Evolutionary conservation across 1,140 invertebrate species (phyloP).

Genomic region (Listronotus bonariensis): DNA sequence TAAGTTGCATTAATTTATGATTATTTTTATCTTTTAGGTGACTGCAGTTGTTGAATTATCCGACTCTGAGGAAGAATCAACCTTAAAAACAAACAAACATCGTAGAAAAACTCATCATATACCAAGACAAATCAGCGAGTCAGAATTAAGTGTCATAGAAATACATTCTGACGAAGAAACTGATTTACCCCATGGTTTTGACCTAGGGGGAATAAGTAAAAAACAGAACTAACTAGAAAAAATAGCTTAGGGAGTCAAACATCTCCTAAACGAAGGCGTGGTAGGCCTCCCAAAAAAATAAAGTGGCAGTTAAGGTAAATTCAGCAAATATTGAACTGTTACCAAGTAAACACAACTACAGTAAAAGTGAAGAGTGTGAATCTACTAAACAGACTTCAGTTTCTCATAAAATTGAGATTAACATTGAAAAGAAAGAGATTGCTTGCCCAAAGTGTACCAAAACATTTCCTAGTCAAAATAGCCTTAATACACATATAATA

Average conservation of each 20-base stretch:
- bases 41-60: slow-evolving; percentile 47
- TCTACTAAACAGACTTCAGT: neutral
- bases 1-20: no score
- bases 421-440: slow-evolving; percentile 41
- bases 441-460: slow-evolving; percentile 62
- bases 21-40: slow-evolving; percentile 29
- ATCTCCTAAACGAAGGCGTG: slow-evolving; percentile 30
- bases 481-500: slow-evolving; percentile 61
- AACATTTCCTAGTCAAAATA: slow-evolving; percentile 62
- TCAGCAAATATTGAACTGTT: slow-evolving; percentile 2
- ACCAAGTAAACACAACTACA: slow-evolving; percentile 16
- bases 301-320: slow-evolving; percentile 1
- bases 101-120: slow-evolving; percentile 28
- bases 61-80: slow-evolving; percentile 49
- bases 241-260: neutral
- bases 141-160: slow-evolving; percentile 38
- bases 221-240: neutral
- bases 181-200: slow-evolving; percentile 6
- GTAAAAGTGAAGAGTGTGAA: slow-evolving; percentile 26
- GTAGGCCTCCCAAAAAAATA: slow-evolving; percentile 37
- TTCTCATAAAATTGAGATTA: slow-evolving; percentile 2
- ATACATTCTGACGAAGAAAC: slow-evolving; percentile 36
- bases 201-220: slow-evolving; percentile 9
- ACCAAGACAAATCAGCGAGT: slow-evolving; percentile 29
- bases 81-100: slow-evolving; percentile 35